phyloP scores from a whole-genome alignment of 1,140 invertebrate genomes.

The Zaprionus taronus region DNA sequence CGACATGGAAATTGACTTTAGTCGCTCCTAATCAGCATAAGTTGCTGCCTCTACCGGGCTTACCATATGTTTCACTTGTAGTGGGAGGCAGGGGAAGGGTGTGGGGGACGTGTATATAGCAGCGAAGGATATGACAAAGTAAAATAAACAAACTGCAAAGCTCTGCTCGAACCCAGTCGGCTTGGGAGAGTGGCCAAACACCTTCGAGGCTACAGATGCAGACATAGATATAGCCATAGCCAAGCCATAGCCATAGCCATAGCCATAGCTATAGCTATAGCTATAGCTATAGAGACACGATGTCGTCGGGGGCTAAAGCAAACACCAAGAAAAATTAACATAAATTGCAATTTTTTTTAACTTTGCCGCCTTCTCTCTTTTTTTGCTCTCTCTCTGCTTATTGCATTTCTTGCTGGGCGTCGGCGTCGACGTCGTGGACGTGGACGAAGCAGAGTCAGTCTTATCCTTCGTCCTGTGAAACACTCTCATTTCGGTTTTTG shows the following conservation, averaged over 20 bases:
- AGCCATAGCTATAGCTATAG: background rate
- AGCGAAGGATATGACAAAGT: slow-evolving; percentile 27
- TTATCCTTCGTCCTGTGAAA: slow-evolving; percentile 69
- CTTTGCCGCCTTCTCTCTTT: slow-evolving; percentile 3
- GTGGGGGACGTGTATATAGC: background rate
- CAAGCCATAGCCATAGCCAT: background rate
- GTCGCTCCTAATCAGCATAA: slow-evolving; percentile 73
- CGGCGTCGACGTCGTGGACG: slow-evolving; percentile 9
- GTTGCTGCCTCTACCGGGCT: slow-evolving; percentile 32
- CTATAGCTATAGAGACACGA: background rate
- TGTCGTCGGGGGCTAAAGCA: slow-evolving; percentile 46
- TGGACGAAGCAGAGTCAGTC: slow-evolving; percentile 9
- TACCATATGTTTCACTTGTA: slow-evolving; percentile 52
- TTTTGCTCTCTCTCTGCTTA: slow-evolving; percentile 38
- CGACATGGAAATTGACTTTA: slow-evolving; percentile 71
- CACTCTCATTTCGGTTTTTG: slow-evolving; percentile 82
- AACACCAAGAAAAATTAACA: slow-evolving; percentile 78
- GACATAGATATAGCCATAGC: slow-evolving; percentile 2
- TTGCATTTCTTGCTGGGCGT: slow-evolving; percentile 43
- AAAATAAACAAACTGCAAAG: slow-evolving; percentile 47
- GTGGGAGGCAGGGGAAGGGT: background rate
- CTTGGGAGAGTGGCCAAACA: slow-evolving; percentile 1
- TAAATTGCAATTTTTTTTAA: slow-evolving; percentile 65
- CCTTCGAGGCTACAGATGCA: slow-evolving; percentile 3
- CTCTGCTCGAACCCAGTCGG: slow-evolving; percentile 4